These are phyloP conservation scores for Drosophila setosimentum DNA, from an alignment of 2,888 invertebrate species.

Conservation along the genomic window DNA sequence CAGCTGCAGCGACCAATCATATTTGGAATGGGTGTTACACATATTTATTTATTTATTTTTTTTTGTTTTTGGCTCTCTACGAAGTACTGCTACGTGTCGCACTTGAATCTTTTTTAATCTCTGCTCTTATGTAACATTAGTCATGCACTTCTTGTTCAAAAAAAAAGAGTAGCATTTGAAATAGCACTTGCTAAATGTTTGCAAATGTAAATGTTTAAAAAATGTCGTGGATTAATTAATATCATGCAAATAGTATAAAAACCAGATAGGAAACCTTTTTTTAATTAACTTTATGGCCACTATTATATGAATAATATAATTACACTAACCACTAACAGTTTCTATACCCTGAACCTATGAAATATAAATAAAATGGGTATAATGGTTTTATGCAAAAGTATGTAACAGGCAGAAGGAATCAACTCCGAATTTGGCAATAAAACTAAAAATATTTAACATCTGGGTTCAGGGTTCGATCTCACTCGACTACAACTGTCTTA, in stretches of 20 bases:
- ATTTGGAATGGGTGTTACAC: constrained; percentile 22
- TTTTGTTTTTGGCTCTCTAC: background rate
- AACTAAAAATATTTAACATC: background rate
- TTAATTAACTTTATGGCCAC: background rate
- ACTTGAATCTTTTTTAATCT: constrained; percentile 1
- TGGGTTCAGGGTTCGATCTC: background rate
- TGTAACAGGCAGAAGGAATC: background rate
- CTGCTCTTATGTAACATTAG: constrained; percentile 4
- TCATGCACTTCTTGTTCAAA: background rate
- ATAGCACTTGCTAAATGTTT: background rate
- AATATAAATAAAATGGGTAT: background rate
- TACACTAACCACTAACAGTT: background rate
- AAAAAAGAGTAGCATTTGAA: background rate
- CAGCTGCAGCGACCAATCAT: constrained; percentile 58
- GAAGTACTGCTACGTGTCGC: constrained; percentile 6
- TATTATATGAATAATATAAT: background rate
- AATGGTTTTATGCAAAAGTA: background rate
- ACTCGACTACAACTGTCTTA: background rate
- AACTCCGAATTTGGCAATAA: background rate
- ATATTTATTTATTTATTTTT: background rate
- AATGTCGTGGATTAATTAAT: background rate
- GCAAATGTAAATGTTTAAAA: background rate
- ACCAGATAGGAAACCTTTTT: background rate
- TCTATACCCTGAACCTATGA: background rate
- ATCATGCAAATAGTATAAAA: background rate